Evolutionary conservation across 2,113 vertebrate species (phyloP), one percentile per base, ranked within the genome.

Genomic region (Pantherophis guttatus): DNA sequence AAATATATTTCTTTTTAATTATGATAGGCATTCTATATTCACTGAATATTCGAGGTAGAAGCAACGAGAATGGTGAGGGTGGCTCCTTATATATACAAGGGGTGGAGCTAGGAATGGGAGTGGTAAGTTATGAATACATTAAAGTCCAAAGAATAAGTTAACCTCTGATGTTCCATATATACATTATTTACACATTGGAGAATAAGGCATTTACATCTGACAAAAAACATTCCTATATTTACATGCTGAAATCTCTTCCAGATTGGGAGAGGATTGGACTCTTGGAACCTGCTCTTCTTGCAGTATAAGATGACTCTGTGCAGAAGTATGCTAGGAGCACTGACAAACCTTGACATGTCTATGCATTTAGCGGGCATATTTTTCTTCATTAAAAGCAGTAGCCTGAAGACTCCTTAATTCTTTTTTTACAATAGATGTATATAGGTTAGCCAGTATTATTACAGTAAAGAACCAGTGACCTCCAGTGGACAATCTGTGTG

Each of bases 401-500:
- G 88, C 1, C 70, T 7, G 17, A 86, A 53, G 59, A 59, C 23
- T 39, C 59, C 44, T 19, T 12, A 10, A 39, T 58, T 62, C n/a
- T 90, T 88, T 90, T 24, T 62, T 24, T 29, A 23, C n/a, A 75
- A 26, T 33, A 48, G 3, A 19, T 48, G 85, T 21, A 53, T 55
- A 54, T 70, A 1, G 24, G 55, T 52, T 9, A 12, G 5, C 33
- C 59, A 53, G 8, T 17, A 26, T 9, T 5, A 10, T 90, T 86
- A 94, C 88, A 0, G 2, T 1, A 26, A 91, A 94, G 75, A 95
- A 58, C 88, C 94, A 24, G 52, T 90, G 88, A 93, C 91, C 93
- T 86, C 88, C 94, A 95, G 94, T 44, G 86, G 91, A 90, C 4
- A 1, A 48, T 75, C 39, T 1, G 33, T 54, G 86, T 90, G 13